These are phyloP conservation scores for Plebejus melissa DNA, from an alignment of 2,888 invertebrate genomes.

Conservation along the genomic window DNA sequence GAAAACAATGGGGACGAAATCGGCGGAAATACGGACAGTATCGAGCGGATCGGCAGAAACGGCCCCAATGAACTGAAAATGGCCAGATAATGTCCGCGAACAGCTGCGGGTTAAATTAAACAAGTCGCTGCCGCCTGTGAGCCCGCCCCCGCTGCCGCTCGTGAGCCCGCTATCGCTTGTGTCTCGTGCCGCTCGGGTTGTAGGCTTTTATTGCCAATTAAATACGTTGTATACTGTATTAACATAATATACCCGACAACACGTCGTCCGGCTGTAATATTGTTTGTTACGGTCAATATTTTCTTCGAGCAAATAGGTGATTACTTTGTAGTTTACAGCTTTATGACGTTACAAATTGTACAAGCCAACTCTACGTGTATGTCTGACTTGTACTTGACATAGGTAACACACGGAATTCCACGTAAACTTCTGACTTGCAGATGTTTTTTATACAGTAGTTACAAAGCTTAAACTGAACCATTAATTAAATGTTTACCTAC, in stretches of 20 bases:
- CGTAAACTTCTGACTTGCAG: too few species aligned
- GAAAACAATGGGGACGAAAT: background rate
- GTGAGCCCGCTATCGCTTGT: background rate
- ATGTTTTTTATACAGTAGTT: too few species aligned
- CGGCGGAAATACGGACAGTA: background rate
- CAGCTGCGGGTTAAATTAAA: constrained; percentile 17
- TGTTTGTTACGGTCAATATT: background rate
- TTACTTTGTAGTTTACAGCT: background rate
- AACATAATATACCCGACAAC: background rate
- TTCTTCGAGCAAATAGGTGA: background rate
- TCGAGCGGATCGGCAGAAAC: background rate
- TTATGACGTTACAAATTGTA: background rate
- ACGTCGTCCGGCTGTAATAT: background rate
- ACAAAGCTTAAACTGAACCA: too few species aligned
- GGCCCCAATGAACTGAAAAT: constrained; percentile 28
- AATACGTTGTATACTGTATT: background rate
- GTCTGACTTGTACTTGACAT: too few species aligned
- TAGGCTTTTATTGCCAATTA: background rate
- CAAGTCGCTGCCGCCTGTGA: background rate
- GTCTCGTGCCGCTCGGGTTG: background rate
- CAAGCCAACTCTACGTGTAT: too few species aligned
- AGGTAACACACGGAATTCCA: too few species aligned
- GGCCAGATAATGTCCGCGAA: constrained; percentile 22
- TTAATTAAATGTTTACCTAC: too few species aligned
- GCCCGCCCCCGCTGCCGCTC: background rate